Conservation (phyloP, 2,797 vertebrate genomes). For the Hydrophis major region DNA sequence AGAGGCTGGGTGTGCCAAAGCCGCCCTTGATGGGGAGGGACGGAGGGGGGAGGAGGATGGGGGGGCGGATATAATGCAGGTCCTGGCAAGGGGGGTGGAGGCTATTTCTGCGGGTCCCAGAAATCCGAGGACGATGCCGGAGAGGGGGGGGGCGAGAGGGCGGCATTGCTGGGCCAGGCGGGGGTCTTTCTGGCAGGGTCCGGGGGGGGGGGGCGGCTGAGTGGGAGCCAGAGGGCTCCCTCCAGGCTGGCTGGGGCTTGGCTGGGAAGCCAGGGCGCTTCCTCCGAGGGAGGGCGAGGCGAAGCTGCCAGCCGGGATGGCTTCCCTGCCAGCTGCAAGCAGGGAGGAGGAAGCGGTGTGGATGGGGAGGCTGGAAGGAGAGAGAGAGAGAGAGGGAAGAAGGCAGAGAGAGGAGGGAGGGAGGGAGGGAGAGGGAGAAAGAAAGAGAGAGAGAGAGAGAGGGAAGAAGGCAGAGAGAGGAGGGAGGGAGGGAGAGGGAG, state of each 20-base stretch:
- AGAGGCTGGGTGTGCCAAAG: background rate
- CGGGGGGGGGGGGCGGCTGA: background rate
- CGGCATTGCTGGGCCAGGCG: background rate
- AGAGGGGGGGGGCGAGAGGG: background rate
- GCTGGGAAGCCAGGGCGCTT: background rate
- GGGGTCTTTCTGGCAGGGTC: background rate
- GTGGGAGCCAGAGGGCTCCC: background rate
- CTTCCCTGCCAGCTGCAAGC: slow-evolving; percentile 26
- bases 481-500: no score
- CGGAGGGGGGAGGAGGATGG: no score
- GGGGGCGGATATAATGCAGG: no score
- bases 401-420: background rate
- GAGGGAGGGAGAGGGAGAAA: background rate
- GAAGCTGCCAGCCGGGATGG: background rate
- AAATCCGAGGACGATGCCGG: background rate
- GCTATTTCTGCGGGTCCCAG: no score
- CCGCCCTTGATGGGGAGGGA: no score
- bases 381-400: background rate
- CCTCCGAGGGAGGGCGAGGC: background rate
- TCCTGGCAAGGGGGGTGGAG: background rate
- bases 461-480: rapidly evolving
- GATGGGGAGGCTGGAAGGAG: background rate
- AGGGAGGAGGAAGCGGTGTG: background rate
- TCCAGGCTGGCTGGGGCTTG: background rate
- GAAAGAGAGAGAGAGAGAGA: no score